These are phyloP conservation scores for Dendrocopos noguchii DNA, from an alignment of 2,113 vertebrate genomes.

Conservation along the genomic window DNA sequence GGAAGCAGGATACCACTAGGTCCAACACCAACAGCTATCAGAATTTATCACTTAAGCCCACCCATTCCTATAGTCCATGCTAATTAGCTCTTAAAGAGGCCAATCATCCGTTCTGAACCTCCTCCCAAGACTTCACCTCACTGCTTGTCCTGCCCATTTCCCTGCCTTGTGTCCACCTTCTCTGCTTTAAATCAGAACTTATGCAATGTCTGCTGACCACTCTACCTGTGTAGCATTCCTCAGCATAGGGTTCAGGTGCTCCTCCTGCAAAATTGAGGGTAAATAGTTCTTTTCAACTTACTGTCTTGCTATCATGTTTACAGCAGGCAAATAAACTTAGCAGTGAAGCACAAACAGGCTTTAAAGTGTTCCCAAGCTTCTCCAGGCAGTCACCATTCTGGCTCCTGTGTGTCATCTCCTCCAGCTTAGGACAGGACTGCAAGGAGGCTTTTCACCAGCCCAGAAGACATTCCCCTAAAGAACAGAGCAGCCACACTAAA, in stretches of 20 bases:
- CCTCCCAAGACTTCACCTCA: background rate
- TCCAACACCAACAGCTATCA: too few relatives aligned
- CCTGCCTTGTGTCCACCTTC: background rate
- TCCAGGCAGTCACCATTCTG: fast-evolving
- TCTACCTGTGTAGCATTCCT: background rate
- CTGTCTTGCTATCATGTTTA: background rate
- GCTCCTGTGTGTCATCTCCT: background rate
- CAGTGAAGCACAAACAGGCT: background rate
- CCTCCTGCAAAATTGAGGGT: background rate
- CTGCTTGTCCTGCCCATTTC: background rate
- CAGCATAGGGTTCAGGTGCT: background rate
- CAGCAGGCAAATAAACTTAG: background rate
- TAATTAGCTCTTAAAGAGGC: background rate
- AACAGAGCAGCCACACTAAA: background rate
- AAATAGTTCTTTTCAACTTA: background rate
- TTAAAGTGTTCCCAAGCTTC: background rate
- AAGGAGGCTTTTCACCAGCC: background rate
- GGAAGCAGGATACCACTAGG: too few relatives aligned
- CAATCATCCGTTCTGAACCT: background rate
- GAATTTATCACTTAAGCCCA: too few relatives aligned
- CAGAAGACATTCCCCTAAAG: background rate
- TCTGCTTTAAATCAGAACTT: background rate
- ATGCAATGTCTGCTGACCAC: background rate
- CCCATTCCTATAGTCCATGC: background rate
- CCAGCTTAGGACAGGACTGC: background rate